Evolutionary conservation across 2,888 invertebrate genomes (phyloP), one percentile per base, ranked within the genome.

Genomic region (Dyspetes luteomarginatus): DNA sequence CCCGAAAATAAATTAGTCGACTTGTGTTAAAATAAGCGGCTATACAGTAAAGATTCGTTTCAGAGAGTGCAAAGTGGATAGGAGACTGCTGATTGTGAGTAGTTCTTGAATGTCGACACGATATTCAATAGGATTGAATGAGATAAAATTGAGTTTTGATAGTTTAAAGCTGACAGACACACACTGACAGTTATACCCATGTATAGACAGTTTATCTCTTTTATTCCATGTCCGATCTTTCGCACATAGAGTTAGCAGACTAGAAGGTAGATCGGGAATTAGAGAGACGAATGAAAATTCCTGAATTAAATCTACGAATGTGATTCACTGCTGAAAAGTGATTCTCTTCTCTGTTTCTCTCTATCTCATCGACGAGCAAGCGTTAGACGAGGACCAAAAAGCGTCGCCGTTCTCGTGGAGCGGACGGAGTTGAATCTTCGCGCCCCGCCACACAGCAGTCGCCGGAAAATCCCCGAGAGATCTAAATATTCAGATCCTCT

Each of bases 401-500:
- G 15, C 30, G 5, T 41, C n/a, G 30, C 28, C 26, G 60, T 26
- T 50, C 71, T 50, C 60, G 12, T 12, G 50, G 60, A 30, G 50
- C 60, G 5, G 58, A 60, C 30, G 15, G 22, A 30, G 22, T 36
- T 30, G 60, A 48, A 60, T 45, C 45, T 30, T 17, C 4, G 1
- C 24, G 56, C 15, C 12, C 28, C 48, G 60, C 71, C 50, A n/a
- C 17, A 19, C 17, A 52, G 17, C 67, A 30, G 55, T 30, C 56
- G 67, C 56, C 24, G 55, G 26, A 68, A 81, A 79, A 81, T 82
- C 81, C 77, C 77, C 69, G 81, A 72, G 74, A 84, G 83, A 87
- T 86, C 84, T 88, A 86, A 88, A 88, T 88, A 88, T 88, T 88
- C 86, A 86, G 83, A 87, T 85, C 81, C 64, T 65, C 73, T 41